phyloP scores from a whole-genome alignment of 2,797 vertebrate genomes.

The Liasis olivaceus region DNA sequence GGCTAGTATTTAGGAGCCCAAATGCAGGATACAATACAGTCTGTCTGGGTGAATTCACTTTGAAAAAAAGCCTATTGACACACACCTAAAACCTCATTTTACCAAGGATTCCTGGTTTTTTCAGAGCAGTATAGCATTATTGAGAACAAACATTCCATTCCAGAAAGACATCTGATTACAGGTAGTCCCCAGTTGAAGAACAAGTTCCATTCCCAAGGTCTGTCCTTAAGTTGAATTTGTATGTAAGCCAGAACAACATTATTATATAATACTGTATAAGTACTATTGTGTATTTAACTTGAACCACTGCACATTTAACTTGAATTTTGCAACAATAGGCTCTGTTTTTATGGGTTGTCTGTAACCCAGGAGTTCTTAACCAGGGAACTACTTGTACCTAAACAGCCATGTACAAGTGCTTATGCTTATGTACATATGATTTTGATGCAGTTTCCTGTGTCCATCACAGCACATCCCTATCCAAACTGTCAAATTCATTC shows the following conservation, averaged over 20 bases:
- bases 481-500: neutral
- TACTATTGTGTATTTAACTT: too few species aligned
- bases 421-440: neutral
- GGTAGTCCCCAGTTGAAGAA: too few species aligned
- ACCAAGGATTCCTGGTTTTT: neutral
- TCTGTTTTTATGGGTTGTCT: too few species aligned
- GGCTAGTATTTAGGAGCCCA: neutral
- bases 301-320: too few species aligned
- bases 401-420: neutral
- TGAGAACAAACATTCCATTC: neutral
- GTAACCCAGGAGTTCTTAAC: too few species aligned
- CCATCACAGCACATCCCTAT: neutral
- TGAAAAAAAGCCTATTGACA: neutral
- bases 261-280: too few species aligned
- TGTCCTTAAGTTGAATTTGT: too few species aligned
- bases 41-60: neutral
- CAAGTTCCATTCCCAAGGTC: too few species aligned
- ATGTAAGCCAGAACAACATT: too few species aligned
- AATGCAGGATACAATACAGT: neutral
- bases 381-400: too few species aligned
- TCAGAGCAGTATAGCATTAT: neutral
- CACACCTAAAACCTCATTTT: neutral
- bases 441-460: neutral
- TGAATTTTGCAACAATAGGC: too few species aligned
- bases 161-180: neutral